Conservation (phyloP, 2,113 vertebrate genomes). For the Xiphophorus maculatus region DNA sequence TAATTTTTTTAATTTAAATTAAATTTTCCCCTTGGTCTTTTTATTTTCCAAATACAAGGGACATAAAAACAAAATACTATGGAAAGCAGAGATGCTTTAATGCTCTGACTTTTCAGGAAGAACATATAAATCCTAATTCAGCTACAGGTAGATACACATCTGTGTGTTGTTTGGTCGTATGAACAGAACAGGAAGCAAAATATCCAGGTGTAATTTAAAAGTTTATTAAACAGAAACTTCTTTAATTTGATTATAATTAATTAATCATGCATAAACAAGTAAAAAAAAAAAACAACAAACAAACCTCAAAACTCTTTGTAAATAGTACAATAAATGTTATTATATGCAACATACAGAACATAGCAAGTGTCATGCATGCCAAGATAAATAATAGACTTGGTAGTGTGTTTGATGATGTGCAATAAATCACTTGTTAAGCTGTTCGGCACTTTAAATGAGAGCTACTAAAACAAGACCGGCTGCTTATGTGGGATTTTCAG, state of each 20-base stretch:
- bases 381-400: constrained; percentile 69
- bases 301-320: constrained; percentile 58
- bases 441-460: constrained; percentile 33
- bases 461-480: constrained; percentile 16
- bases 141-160: neutral
- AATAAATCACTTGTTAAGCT: constrained; percentile 6
- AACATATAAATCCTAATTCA: neutral
- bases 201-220: constrained; percentile 42
- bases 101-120: neutral
- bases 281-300: constrained; percentile 60
- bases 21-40: no score
- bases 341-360: constrained; percentile 59
- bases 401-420: constrained; percentile 57
- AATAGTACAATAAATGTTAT: constrained; percentile 59
- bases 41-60: no score
- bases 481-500: constrained; percentile 24
- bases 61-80: no score
- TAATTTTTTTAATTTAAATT: no score
- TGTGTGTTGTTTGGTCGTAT: neutral
- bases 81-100: neutral
- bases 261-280: constrained; percentile 69
- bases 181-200: neutral
- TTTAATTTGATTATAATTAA: constrained; percentile 69
- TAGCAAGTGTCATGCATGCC: constrained; percentile 68
- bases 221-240: constrained; percentile 73